These are phyloP conservation scores for Trichosurus vulpecula DNA, from an alignment of 2,797 vertebrate genomes.

Conservation along the genomic window DNA sequence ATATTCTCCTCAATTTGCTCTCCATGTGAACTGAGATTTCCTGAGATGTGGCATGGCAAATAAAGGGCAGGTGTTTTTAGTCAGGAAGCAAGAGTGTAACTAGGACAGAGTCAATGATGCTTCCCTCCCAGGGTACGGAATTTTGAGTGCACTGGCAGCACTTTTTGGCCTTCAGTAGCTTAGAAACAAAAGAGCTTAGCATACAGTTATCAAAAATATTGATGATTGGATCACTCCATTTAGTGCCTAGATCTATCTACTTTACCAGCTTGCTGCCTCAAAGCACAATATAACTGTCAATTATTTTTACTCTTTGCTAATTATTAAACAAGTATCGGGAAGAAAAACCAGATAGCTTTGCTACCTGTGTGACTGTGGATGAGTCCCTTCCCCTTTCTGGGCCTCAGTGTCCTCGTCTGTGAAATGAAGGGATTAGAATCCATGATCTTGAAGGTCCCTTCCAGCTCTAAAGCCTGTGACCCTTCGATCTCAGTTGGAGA, in stretches of 20 bases:
- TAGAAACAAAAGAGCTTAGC: neutral
- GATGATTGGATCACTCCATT: neutral
- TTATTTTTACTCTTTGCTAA: neutral
- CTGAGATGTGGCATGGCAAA: neutral
- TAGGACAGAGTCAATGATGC: neutral
- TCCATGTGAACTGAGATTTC: neutral
- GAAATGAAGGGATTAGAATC: no score
- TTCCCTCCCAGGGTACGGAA: neutral
- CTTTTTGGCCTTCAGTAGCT: neutral
- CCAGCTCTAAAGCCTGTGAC: no score
- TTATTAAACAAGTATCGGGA: neutral
- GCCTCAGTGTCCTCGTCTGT: no score
- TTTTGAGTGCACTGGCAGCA: neutral
- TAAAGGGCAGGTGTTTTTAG: neutral
- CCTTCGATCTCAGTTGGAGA: no score
- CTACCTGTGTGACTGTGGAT: no score
- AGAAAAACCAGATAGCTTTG: neutral
- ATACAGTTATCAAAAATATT: neutral
- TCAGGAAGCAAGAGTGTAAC: neutral
- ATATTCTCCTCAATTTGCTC: no score
- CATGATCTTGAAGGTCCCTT: no score
- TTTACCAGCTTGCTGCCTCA: neutral
- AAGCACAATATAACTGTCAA: neutral
- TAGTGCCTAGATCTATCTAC: neutral
- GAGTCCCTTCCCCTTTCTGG: no score